Base-by-base conservation (phyloP, 1,140 invertebrate genomes). In the Lepidurus apus region DNA sequence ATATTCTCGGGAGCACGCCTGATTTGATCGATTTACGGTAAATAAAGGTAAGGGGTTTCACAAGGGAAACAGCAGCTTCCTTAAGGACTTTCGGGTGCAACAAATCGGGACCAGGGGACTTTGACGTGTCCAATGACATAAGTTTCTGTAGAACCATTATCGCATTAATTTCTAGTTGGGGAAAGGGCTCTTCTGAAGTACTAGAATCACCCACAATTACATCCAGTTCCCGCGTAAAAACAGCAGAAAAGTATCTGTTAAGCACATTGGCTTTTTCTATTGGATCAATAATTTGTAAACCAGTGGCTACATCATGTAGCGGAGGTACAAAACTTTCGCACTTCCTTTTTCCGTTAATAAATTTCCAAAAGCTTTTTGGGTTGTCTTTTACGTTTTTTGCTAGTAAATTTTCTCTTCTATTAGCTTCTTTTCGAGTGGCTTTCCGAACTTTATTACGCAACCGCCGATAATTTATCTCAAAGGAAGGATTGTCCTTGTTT, bases 351-450 rank as follows among this genome's bases (percentile, higher is more conserved):
- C 17, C 43, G 34, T 76, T 76, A 34, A 76, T n/a, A 43, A 2
- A 43, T 76, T 44, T 34, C 75, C 75, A 76, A 43, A 76, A 76
- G n/a, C 45, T 47, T 47, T 47, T 47, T 10, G 8, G 45, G 17
- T 47, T 47, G 45, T 10, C 17, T 17, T 47, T 76, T 21, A 76
- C 0, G 75, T 34, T 42, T 21, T 42, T 42, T 42, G 75, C 75
- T 42, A 76, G 43, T 76, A 42, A 21, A 76, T 43, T 34, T 76
- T 76, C 75, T 76, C 75, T 76, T 17, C 34, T 34, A 34, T 42
- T 76, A 11, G 10, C n/a, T 76, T 76, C 17, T 26, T 8, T 17
- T 76, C 34, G n/a, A 42, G 75, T 76, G 17, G 75, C 42, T 76
- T 76, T 17, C 17, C 75, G 75, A 17, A 34, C 75, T 43, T 43